Conservation (phyloP, 2,888 invertebrate genomes). For the Scaptomyza tumidula region DNA sequence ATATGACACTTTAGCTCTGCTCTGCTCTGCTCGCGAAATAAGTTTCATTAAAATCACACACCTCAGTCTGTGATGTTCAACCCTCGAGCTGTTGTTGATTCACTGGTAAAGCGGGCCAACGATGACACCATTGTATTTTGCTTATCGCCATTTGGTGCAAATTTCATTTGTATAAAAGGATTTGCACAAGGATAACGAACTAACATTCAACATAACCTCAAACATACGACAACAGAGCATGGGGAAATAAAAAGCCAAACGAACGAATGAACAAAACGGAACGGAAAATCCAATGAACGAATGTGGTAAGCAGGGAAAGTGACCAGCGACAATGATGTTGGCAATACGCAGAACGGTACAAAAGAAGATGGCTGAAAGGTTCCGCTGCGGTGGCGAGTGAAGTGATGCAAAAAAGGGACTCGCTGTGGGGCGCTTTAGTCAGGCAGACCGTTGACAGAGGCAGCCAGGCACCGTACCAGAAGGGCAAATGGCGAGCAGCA, state of each 20-base stretch:
- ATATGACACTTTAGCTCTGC: not conserved
- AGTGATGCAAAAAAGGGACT: slow-evolving; percentile 66
- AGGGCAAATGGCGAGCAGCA: slow-evolving; percentile 36
- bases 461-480: not conserved
- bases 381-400: slow-evolving; percentile 37
- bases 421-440: slow-evolving; percentile 36
- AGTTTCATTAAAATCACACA: slow-evolving; percentile 62
- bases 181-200: slow-evolving; percentile 81
- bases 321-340: slow-evolving; percentile 73
- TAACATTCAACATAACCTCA: slow-evolving; percentile 82
- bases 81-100: slow-evolving; percentile 9
- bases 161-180: slow-evolving; percentile 83
- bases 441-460: slow-evolving; percentile 45
- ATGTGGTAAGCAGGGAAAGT: slow-evolving; percentile 68
- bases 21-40: not conserved
- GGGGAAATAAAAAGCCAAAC: slow-evolving; percentile 29
- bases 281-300: slow-evolving; percentile 31
- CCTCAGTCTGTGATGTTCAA: slow-evolving; percentile 41
- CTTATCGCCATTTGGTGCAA: slow-evolving; percentile 78
- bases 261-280: slow-evolving; percentile 38
- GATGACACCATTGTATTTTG: slow-evolving; percentile 67
- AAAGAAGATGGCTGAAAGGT: slow-evolving; percentile 48
- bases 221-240: slow-evolving; percentile 63
- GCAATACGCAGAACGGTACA: slow-evolving; percentile 49
- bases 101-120: slow-evolving; percentile 3